These are phyloP conservation scores for Drosophila leontia DNA, from an alignment of 1,140 invertebrate species.

Conservation along the genomic window DNA sequence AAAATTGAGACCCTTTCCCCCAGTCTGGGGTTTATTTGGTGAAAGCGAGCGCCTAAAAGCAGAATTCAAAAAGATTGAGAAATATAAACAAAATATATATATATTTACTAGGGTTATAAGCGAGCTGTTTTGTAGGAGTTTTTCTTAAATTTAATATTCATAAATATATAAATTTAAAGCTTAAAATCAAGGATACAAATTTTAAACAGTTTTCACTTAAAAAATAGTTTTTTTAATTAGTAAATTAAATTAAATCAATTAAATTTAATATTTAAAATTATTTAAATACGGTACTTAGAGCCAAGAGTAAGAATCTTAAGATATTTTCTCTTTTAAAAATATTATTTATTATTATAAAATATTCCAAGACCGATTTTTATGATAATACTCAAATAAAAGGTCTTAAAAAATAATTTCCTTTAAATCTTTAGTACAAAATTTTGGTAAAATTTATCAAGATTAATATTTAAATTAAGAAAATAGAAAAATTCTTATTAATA, in stretches of 20 bases:
- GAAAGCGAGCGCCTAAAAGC: constrained; percentile 62
- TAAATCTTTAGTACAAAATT: not conserved
- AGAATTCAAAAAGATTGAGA: constrained; percentile 74
- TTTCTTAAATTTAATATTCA: not conserved
- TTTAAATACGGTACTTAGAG: no score
- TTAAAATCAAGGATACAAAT: not conserved
- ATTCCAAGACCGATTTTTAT: no score
- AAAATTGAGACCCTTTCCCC: not conserved
- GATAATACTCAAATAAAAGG: not conserved
- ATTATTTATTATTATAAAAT: no score
- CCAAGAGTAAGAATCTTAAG: no score
- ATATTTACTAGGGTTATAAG: constrained; percentile 22
- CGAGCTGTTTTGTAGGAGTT: not conserved
- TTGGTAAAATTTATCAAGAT: not conserved
- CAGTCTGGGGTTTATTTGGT: constrained; percentile 28
- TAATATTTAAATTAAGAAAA: no score
- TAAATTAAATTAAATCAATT: no score
- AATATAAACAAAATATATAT: constrained; percentile 6
- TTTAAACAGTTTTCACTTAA: not conserved
- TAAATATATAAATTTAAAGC: not conserved
- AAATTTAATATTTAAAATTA: no score
- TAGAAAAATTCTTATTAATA: no score
- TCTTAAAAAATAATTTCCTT: not conserved
- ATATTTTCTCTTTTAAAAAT: no score
- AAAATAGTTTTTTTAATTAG: not conserved